A percentile compares a stretch with the other conserved stretches of the same genome.
Conservation (phyloP, 1,140 invertebrate species). For the Eciton burchellii region DNA sequence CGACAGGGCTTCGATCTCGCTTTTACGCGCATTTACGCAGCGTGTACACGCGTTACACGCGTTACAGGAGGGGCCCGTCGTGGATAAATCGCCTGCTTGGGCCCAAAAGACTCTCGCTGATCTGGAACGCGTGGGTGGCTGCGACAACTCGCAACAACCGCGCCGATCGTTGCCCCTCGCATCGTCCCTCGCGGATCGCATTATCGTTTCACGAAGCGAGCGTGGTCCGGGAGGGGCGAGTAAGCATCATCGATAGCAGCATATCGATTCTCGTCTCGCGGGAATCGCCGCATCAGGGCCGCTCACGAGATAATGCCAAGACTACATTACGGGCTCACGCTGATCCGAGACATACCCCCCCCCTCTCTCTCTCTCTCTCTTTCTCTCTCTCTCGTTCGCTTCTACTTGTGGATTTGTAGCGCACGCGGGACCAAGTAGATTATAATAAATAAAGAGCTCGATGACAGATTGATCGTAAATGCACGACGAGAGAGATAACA, state of each 20-base stretch:
- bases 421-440: too few species aligned
- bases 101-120: conserved; percentile 28
- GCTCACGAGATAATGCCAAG: not conserved
- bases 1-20: conserved; percentile 14
- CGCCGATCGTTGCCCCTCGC: conserved; percentile 18
- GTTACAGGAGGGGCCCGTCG: conserved; percentile 45
- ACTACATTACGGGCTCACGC: not conserved
- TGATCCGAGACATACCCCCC: conserved; percentile 23
- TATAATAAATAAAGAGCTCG: too few species aligned
- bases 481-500: too few species aligned
- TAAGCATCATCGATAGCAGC: conserved; percentile 48
- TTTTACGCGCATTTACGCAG: not conserved
- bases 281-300: conserved; percentile 25
- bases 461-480: too few species aligned
- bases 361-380: too few species aligned
- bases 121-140: conserved; percentile 52
- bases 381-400: not conserved
- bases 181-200: conserved; percentile 23
- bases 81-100: conserved; percentile 63
- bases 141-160: conserved; percentile 33
- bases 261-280: conserved; percentile 23
- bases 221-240: conserved; percentile 5
- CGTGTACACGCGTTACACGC: conserved; percentile 1
- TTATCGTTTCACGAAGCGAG: conserved; percentile 56
- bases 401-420: not conserved